Evolutionary conservation across 2,797 vertebrate species (phyloP), one percentile per base, ranked within the genome.

Genomic region (Falco cherrug): DNA sequence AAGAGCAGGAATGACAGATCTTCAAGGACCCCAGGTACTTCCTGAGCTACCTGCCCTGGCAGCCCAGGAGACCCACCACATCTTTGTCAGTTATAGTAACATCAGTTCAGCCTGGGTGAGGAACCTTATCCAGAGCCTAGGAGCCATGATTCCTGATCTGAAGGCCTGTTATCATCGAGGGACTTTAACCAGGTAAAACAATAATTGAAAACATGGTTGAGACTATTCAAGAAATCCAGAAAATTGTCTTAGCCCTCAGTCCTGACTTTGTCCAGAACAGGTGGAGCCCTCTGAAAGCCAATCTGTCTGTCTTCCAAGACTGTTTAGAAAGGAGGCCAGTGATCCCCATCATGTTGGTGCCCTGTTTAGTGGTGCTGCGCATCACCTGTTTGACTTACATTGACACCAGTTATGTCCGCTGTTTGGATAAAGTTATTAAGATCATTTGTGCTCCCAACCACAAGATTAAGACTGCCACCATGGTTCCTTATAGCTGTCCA

Each of bases 251-350:
- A 90, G 96, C 98, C 64, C 95, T 98, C 87, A 98, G 97, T 63
- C 74, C 86, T 45, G 98, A 98, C 91, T 98, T 98, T n/a, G 96
- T 98, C 81, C 95, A 95, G 76, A 98, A 98, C 68, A 89, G 97
- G n/a, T 98, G 97, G 97, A 98, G 98, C 84, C 97, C 98, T 67
- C 97, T 98, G 59, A 97, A 98, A 88, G 97, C 98, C 59, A 98
- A 98, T 93, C 97, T 98, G 54, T 98, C 81, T 97, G 54, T 98
- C 81, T 97, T 98, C 47, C 96, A 96, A 73, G 96, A 98, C 95
- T 98, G 96, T 69, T 92, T 98, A 71, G 94, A 96, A 67, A 9
- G 98, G 94, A 84, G 98, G 96, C 73, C 96, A 54, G 88, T 97
- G 83, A 96, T 79, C 43, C 97, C 97, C 4, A 95, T 98, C 47